Conservation (phyloP, 2,113 vertebrate genomes). For the Suncus etruscus region DNA sequence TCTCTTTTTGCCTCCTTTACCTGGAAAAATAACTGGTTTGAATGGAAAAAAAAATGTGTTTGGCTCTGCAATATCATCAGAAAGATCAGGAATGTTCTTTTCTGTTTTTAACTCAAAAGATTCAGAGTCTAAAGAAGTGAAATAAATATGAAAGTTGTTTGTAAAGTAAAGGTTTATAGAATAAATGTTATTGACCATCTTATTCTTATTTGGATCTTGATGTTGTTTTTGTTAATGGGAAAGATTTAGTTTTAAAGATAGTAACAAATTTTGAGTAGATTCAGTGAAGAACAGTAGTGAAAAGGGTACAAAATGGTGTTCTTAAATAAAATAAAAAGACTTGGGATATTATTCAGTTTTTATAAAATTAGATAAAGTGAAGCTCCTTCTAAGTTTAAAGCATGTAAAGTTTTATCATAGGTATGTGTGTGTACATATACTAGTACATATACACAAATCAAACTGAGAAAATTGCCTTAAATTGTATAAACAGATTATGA, state of each 20-base stretch:
- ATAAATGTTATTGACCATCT: not conserved
- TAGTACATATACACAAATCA: not conserved
- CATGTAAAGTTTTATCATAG: conserved; percentile 20
- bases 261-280: not conserved
- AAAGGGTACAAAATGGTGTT: not conserved
- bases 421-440: too few relatives aligned
- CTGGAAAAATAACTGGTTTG: not conserved
- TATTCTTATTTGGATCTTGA: not conserved
- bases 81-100: conserved; percentile 6
- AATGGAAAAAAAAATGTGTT: not conserved
- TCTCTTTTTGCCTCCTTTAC: not conserved
- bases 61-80: not conserved
- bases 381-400: not conserved
- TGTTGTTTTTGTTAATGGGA: conserved; percentile 47
- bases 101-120: conserved; percentile 31
- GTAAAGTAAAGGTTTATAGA: not conserved
- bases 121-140: conserved; percentile 36
- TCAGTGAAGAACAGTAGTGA: not conserved
- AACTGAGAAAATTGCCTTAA: conserved; percentile 32
- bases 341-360: conserved; percentile 30
- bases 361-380: not conserved
- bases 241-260: conserved; percentile 36
- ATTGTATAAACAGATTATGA: not conserved
- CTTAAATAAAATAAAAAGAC: not conserved
- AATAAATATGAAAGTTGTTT: conserved; percentile 27